Evolutionary conservation across 1,140 invertebrate species (phyloP).

Genomic region (Parasteatoda tepidariorum): DNA sequence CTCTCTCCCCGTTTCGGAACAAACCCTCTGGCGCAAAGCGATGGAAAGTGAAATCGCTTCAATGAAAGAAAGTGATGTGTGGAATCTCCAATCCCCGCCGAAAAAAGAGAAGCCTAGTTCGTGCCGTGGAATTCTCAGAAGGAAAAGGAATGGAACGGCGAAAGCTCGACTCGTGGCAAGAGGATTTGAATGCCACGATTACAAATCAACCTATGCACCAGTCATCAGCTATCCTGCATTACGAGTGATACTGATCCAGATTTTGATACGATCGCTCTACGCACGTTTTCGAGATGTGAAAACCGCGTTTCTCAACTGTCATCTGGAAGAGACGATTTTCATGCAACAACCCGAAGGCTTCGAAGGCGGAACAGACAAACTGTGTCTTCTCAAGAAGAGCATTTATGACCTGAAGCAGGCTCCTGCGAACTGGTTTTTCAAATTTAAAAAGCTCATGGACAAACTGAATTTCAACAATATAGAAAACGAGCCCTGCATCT

Average conservation of each 20-base stretch:
- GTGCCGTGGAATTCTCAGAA: constrained; percentile 32
- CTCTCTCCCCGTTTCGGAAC: not conserved
- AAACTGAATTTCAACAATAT: not conserved
- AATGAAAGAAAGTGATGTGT: constrained; percentile 48
- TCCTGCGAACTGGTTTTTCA: not conserved
- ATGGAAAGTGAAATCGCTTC: constrained; percentile 47
- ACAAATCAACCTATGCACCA: constrained; percentile 63
- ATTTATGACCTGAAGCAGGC: not conserved
- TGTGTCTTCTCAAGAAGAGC: not conserved
- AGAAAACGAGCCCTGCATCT: not conserved
- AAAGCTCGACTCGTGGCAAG: constrained; percentile 69
- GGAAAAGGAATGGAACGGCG: constrained; percentile 52
- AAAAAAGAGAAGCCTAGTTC: not conserved
- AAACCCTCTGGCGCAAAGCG: constrained; percentile 24
- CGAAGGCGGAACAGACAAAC: not conserved
- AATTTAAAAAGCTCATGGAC: not conserved
- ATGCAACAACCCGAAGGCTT: not conserved
- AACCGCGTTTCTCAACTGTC: too few species aligned
- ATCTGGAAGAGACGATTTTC: not conserved
- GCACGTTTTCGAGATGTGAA: too few species aligned
- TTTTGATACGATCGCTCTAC: not conserved
- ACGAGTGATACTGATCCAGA: constrained; percentile 32
- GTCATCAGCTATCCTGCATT: constrained; percentile 64
- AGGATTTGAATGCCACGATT: constrained; percentile 61
- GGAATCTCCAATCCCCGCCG: constrained; percentile 25